A percentile compares a stretch with the other conserved stretches of the same genome.
These are phyloP conservation scores for Idaea aversata DNA, from an alignment of 2,888 invertebrate genomes.

Conservation along the genomic window DNA sequence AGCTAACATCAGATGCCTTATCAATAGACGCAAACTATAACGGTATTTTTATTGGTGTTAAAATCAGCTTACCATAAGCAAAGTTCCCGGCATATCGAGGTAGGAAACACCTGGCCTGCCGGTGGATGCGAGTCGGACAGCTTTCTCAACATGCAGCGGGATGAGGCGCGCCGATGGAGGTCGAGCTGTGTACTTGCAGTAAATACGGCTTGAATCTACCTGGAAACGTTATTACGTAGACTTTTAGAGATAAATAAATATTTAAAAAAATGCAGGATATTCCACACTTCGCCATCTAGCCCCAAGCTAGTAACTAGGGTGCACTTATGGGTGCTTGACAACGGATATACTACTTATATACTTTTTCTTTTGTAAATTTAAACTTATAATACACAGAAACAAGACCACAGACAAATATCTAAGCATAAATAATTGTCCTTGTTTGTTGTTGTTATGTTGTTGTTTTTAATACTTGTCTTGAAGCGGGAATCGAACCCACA, in stretches of 20 bases:
- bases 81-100: conserved; percentile 94
- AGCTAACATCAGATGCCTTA: too few species aligned
- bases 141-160: conserved; percentile 95
- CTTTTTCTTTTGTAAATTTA: too few species aligned
- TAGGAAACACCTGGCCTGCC: conserved; percentile 96
- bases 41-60: neutral
- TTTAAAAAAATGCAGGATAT: neutral
- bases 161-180: conserved; percentile 91
- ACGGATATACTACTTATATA: too few species aligned
- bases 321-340: too few species aligned
- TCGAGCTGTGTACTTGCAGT: conserved; percentile 94
- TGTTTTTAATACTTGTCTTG: too few species aligned
- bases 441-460: too few species aligned
- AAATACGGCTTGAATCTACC: conserved; percentile 91
- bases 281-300: neutral
- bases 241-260: neutral
- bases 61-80: conserved; percentile 77
- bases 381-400: too few species aligned
- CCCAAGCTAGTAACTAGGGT: too few species aligned
- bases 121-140: conserved; percentile 89
- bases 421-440: too few species aligned
- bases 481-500: too few species aligned
- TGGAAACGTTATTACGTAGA: conserved; percentile 29
- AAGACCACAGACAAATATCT: too few species aligned
- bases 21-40: too few species aligned